A percentile compares a stretch with the other conserved stretches of the same genome.
Conservation (phyloP, 2,113 vertebrate species). For the Synchiropus splendidus region DNA sequence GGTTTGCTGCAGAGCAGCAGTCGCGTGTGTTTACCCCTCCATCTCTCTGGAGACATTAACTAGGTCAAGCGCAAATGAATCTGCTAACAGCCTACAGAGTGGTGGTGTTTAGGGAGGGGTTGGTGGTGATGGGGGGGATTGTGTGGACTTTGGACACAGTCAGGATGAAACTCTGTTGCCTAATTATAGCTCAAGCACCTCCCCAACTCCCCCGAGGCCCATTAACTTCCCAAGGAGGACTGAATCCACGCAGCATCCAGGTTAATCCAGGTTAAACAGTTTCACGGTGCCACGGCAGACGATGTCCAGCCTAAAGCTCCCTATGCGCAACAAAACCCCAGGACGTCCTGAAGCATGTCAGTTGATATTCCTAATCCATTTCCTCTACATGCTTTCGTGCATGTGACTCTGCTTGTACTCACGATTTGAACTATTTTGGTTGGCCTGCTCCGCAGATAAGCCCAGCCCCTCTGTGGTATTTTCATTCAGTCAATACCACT, state of each 20-base stretch:
- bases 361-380: constrained; percentile 29
- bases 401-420: constrained; percentile 11
- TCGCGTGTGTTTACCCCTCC: constrained; percentile 47
- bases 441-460: constrained; percentile 6
- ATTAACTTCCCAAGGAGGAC: constrained; percentile 32
- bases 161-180: constrained; percentile 28
- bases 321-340: too few species aligned
- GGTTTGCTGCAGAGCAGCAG: constrained; percentile 32
- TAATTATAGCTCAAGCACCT: constrained; percentile 32
- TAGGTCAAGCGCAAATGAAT: constrained; percentile 59
- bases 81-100: constrained; percentile 46
- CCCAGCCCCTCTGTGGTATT: constrained; percentile 33
- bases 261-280: constrained; percentile 32
- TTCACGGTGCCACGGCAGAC: constrained; percentile 38
- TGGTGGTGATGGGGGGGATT: constrained; percentile 1
- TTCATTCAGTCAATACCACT: constrained; percentile 39
- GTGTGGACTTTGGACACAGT: constrained; percentile 30
- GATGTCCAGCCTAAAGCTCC: constrained; percentile 31
- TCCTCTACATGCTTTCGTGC: constrained; percentile 8
- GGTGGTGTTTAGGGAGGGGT: constrained; percentile 19
- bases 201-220: constrained; percentile 17
- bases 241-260: constrained; percentile 15
- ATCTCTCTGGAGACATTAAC: constrained; percentile 45
- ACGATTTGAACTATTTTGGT: constrained; percentile 15
- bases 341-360: constrained; percentile 24